A percentile compares a stretch with the other conserved stretches of the same genome.
These are phyloP conservation scores for Plectropomus leopardus DNA, from an alignment of 2,113 vertebrate genomes.

Conservation along the genomic window DNA sequence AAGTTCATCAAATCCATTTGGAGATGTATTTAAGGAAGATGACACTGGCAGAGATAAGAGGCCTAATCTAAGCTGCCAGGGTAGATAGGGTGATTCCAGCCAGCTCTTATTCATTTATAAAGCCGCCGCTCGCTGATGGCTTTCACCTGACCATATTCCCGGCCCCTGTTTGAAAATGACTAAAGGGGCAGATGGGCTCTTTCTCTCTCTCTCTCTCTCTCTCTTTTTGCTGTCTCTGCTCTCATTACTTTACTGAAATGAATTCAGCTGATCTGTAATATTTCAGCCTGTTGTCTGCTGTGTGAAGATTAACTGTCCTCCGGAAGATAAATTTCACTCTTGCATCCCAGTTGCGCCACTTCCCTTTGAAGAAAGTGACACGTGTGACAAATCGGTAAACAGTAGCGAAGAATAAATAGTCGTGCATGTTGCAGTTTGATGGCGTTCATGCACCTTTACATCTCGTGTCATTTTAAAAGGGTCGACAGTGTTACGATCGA, in stretches of 20 bases:
- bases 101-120: conserved; percentile 57
- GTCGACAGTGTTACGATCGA: conserved; percentile 36
- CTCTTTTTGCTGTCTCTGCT: conserved; percentile 18
- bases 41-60: conserved; percentile 59
- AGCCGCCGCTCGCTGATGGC: conserved; percentile 25
- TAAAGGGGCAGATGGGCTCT: conserved; percentile 41
- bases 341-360: conserved; percentile 43
- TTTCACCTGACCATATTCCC: conserved; percentile 50
- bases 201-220: conserved; percentile 5
- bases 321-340: conserved; percentile 38
- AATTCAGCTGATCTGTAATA: conserved; percentile 64
- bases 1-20: conserved; percentile 69
- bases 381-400: conserved; percentile 52
- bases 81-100: conserved; percentile 56
- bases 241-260: conserved; percentile 61
- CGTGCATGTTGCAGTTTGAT: conserved; percentile 24
- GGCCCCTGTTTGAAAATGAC: conserved; percentile 56
- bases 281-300: conserved; percentile 61
- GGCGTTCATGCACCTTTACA: conserved; percentile 31
- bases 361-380: conserved; percentile 48
- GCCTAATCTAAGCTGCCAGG: conserved; percentile 54
- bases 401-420: conserved; percentile 13
- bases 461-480: conserved; percentile 26
- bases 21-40: conserved; percentile 52
- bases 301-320: conserved; percentile 59